These are phyloP conservation scores for Natator depressus DNA, from an alignment of 2,113 vertebrate genomes.

Conservation along the genomic window DNA sequence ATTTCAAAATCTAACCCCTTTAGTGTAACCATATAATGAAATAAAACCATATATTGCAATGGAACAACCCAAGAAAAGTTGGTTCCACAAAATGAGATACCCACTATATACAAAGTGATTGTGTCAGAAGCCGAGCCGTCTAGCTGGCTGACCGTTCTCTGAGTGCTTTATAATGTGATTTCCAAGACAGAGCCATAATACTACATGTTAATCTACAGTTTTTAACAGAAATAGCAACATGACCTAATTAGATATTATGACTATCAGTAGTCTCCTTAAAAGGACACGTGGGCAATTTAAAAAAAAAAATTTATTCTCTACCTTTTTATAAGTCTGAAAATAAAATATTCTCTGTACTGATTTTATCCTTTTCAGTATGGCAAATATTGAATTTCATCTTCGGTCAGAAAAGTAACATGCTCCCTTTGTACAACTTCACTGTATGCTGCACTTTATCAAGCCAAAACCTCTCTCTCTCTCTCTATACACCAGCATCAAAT, in stretches of 20 bases:
- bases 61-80: rapidly evolving
- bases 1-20: background rate
- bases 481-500: constrained; percentile 24
- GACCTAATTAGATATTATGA: background rate
- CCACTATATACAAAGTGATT: background rate
- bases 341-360: background rate
- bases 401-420: background rate
- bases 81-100: background rate
- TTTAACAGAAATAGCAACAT: background rate
- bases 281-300: background rate
- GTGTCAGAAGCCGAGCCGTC: background rate
- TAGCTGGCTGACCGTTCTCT: background rate
- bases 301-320: background rate
- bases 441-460: constrained; percentile 24
- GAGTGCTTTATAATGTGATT: constrained; percentile 13
- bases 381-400: constrained; percentile 3
- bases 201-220: background rate
- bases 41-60: background rate
- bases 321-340: constrained; percentile 10
- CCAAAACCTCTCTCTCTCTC: constrained; percentile 22
- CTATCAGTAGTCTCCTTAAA: background rate
- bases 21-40: background rate
- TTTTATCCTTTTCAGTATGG: constrained; percentile 15
- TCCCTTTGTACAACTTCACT: constrained; percentile 8
- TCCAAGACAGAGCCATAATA: background rate